A percentile compares a stretch with the other conserved stretches of the same genome.
Evolutionary conservation across 2,113 vertebrate genomes (phyloP).

Genomic region (Odontesthes bonariensis): DNA sequence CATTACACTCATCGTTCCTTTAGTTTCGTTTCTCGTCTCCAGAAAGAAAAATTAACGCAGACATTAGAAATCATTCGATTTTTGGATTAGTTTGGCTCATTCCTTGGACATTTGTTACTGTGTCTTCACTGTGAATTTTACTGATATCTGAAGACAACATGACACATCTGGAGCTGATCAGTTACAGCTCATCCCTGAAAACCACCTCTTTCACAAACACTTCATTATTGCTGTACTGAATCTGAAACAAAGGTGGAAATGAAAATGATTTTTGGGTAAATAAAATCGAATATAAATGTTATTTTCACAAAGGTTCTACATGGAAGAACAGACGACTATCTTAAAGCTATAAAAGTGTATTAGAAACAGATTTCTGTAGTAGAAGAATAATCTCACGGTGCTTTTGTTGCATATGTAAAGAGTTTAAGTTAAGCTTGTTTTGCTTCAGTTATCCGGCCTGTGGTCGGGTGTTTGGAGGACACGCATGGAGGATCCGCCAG

Average conservation of each 20-base stretch:
- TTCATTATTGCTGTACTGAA: conserved; percentile 17
- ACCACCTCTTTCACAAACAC: not conserved
- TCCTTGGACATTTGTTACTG: conserved; percentile 5
- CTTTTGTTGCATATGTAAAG: not conserved
- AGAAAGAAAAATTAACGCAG: not conserved
- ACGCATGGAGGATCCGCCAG: conserved; percentile 55
- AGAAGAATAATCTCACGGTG: not conserved
- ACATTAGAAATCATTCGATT: conserved; percentile 5
- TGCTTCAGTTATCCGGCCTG: conserved; percentile 34
- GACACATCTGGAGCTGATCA: conserved; percentile 10
- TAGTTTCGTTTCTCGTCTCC: not conserved
- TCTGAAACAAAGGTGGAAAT: conserved; percentile 1
- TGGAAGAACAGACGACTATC: too few relatives aligned
- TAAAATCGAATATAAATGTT: too few relatives aligned
- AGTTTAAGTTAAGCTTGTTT: conserved; percentile 55
- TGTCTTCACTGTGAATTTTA: not conserved
- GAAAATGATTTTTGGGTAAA: not conserved
- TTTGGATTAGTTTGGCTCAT: too few relatives aligned
- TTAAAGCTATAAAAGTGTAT: conserved; percentile 14
- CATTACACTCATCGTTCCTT: not conserved
- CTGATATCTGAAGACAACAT: not conserved
- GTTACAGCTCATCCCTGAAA: not conserved
- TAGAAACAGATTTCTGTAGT: not conserved
- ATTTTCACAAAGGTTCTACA: too few relatives aligned
- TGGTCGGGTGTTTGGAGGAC: conserved; percentile 39